phyloP scores from a whole-genome alignment of 2,113 vertebrate genomes.

The Colistium nudipinnis region DNA sequence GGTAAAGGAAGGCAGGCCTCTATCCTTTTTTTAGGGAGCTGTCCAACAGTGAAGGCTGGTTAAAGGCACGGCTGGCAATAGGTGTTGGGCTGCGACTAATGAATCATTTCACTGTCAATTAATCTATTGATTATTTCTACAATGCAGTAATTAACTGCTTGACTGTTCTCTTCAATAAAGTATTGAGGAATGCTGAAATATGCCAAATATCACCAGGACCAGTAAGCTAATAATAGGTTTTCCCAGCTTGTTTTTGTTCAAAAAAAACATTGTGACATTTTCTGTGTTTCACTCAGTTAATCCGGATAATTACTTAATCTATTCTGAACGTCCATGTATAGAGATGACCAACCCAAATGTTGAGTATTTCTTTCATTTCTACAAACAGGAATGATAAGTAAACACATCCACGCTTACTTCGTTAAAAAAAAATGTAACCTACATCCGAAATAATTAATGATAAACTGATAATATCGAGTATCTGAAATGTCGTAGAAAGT shows the following conservation, averaged over 20 bases:
- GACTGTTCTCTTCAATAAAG: background rate
- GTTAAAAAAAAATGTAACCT: slow-evolving; percentile 13
- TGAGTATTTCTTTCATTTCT: background rate
- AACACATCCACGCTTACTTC: slow-evolving; percentile 8
- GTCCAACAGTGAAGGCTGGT: no score
- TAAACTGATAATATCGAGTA: slow-evolving; percentile 17
- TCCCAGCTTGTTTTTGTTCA: background rate
- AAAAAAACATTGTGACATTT: background rate
- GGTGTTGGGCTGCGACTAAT: background rate
- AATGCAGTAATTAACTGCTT: background rate
- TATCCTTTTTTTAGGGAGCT: slow-evolving; percentile 5
- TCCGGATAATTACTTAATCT: background rate
- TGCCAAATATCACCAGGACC: background rate
- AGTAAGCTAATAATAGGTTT: no score
- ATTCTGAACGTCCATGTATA: background rate
- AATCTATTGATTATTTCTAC: background rate
- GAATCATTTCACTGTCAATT: background rate
- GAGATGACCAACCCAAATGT: no score
- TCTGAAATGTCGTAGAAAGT: slow-evolving; percentile 29
- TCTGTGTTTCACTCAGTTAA: background rate
- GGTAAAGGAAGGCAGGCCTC: slow-evolving; percentile 11
- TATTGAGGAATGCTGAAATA: background rate
- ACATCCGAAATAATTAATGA: slow-evolving; percentile 4
- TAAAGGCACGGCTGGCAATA: no score
- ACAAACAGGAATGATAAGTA: slow-evolving; percentile 20